Base-by-base conservation (phyloP, 2,888 invertebrate species). In the Glaucopsyche alexis region DNA sequence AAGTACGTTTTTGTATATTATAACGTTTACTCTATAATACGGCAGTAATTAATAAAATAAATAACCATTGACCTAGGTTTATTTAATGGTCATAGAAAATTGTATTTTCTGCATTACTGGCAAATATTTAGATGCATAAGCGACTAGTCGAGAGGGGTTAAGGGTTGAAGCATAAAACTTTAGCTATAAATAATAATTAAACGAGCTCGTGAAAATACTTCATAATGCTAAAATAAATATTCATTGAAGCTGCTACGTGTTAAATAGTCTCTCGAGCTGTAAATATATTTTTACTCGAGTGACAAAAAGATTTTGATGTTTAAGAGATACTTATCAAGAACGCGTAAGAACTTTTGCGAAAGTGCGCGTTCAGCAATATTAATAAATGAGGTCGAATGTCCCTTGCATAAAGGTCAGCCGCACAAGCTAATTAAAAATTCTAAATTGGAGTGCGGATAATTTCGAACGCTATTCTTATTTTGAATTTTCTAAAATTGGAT, bases 11-110 rank as follows among this genome's bases (percentile, higher is more conserved):
- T 3, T 29, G 1, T 29, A 29, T 29, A 29, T 29, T 29, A 1
- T 29, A 29, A 42, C 7, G 42, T 42, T 42, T 42, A 4, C 6
- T 8, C 0, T 42, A 8, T 7, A 40, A 42, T 42, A 42, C 9
- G 19, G 19, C 16, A 55, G n/a, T 16, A 52, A 8, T 7, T 16
- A 55, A 11, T 55, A 55, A 55, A 55, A 9, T n/a, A n/a, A n/a
- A n/a, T n/a, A n/a, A n/a, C n/a, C n/a, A n/a, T n/a, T n/a, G 19
- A 9, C 11, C 11, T 19, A 9, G 19, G 19, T 55, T 19, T 11
- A 55, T 55, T 55, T 19, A 16, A 55, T 9, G 55, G 16, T 55
- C 16, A 55, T 55, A 55, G 19, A 55, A 55, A 55, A 55, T 55
- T 52, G 0, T 52, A 52, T 52, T 16, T 52, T 19, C 19, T 55